Evolutionary conservation across 35 echinoderm and acorn worm genomes (phyloP).

Genomic region (Ophioderma brevispina): DNA sequence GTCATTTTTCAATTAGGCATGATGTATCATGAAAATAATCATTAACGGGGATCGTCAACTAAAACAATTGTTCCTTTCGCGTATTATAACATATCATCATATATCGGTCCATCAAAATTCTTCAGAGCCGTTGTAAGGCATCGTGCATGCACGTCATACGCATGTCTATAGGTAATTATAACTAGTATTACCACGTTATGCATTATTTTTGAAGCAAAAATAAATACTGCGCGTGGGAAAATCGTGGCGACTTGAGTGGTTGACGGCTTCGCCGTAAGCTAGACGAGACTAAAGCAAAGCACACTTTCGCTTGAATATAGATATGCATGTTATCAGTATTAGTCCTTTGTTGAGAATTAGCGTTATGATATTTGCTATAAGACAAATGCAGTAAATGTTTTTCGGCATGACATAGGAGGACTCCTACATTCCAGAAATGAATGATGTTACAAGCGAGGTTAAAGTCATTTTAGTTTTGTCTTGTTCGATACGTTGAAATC

Average conservation of each 20-base stretch:
- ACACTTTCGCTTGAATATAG: neutral
- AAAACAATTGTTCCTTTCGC: neutral
- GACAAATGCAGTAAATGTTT: neutral
- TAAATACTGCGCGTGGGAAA: neutral
- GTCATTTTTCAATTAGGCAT: neutral
- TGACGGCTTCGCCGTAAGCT: neutral
- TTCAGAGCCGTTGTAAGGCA: neutral
- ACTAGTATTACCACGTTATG: neutral
- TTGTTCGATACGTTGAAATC: too few relatives aligned
- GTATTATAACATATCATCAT: neutral
- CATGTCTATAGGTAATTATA: slow-evolving; percentile 1
- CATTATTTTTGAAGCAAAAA: neutral
- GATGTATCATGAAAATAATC: neutral
- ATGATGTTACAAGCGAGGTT: neutral
- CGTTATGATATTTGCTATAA: neutral
- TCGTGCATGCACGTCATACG: neutral
- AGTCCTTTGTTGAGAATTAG: too few relatives aligned
- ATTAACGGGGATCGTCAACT: neutral
- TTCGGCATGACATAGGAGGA: neutral
- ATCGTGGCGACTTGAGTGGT: neutral
- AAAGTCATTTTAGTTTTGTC: too few relatives aligned
- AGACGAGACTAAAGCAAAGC: neutral
- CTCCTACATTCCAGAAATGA: neutral
- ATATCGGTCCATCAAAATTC: neutral
- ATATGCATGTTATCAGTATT: neutral